Base-by-base conservation (phyloP, 2,113 vertebrate species). In the Eurypyga helias region DNA sequence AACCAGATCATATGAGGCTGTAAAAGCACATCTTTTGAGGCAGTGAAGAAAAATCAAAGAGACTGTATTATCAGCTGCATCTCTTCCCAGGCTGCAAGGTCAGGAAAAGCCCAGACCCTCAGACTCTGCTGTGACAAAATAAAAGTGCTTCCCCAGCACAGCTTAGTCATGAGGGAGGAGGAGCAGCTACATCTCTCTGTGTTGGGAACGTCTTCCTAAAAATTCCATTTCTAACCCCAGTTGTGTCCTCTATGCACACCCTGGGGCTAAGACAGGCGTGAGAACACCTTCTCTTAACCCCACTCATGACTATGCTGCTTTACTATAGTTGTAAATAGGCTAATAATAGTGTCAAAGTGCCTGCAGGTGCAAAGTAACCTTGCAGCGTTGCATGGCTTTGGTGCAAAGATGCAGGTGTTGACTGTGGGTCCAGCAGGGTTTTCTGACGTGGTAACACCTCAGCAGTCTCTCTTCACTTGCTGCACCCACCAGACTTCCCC, bases 161-260 rank as follows among this genome's bases (percentile, higher is more conserved):
- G 34, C 6, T 81, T 55, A 83, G 43, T 60, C 29, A 16, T 60
- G 67, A 86, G 21, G 20, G 38, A 79, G 62, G 14, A 66, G 41
- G 17, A 81, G 29, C 41, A 81, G 36, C 7, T 31, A 19, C 45
- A 26, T 13, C 36, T 87, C 15, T 7, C 70, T 81, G 28, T 41
- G 29, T 29, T 36, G 43, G 71, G 75, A 90, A 46, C 54, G 66
- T 46, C 62, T 83, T 77, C 52, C 58, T 88, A 75, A 71, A 83
- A 93, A 34, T 34, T 64, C n/a, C 26, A 36, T 9, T 41, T 86
- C 41, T 93, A 55, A 78, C 24, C 51, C 9, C 49, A 34, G 14
- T 33, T 64, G 52, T 90, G 38, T 52, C 17, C 48, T 91, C 34
- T 52, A 90, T 94, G 86, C 88, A 93, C 94, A 95, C 45, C 86